Percentiles rank a stretch among this genome's conserved stretches.
These are phyloP conservation scores for Drosophila hamatofila DNA, from an alignment of 2,888 invertebrate species.

Conservation along the genomic window DNA sequence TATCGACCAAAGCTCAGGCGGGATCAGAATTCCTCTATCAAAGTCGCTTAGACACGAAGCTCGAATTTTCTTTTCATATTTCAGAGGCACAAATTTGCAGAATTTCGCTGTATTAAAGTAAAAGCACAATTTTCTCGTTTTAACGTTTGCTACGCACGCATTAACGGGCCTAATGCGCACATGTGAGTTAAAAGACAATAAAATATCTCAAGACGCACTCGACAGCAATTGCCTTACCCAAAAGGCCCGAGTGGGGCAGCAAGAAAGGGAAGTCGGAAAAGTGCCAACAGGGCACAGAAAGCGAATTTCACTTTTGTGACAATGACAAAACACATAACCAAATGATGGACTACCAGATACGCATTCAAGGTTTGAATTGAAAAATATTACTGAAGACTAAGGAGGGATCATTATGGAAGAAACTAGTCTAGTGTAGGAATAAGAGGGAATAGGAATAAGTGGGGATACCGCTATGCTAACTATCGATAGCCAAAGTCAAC, in stretches of 20 bases:
- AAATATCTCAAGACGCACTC: slow-evolving; percentile 46
- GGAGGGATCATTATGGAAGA: too few relatives aligned
- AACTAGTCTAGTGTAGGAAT: too few relatives aligned
- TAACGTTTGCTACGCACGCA: slow-evolving; percentile 25
- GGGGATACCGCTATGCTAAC: too few relatives aligned
- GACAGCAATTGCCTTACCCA: slow-evolving; percentile 40
- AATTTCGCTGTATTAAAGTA: slow-evolving; percentile 16
- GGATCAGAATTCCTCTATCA: background rate
- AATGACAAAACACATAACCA: background rate
- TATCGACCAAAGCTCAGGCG: background rate
- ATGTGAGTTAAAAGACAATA: slow-evolving; percentile 24
- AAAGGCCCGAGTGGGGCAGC: slow-evolving; percentile 19
- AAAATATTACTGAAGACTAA: background rate
- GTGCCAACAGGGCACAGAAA: slow-evolving; percentile 58
- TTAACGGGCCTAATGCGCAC: slow-evolving; percentile 41
- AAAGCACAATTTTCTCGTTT: slow-evolving; percentile 37
- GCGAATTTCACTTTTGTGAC: slow-evolving; percentile 75
- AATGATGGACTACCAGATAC: slow-evolving; percentile 12
- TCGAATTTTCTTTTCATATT: background rate
- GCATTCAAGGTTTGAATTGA: background rate
- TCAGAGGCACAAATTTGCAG: slow-evolving; percentile 3
- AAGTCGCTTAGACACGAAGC: background rate
- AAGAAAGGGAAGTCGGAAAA: slow-evolving; percentile 69
- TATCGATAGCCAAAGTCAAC: too few relatives aligned
- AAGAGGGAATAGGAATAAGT: too few relatives aligned